Percentiles rank a stretch among this genome's conserved stretches.
Conservation (phyloP, 1,140 invertebrate genomes). For the Hyphantria cunea region DNA sequence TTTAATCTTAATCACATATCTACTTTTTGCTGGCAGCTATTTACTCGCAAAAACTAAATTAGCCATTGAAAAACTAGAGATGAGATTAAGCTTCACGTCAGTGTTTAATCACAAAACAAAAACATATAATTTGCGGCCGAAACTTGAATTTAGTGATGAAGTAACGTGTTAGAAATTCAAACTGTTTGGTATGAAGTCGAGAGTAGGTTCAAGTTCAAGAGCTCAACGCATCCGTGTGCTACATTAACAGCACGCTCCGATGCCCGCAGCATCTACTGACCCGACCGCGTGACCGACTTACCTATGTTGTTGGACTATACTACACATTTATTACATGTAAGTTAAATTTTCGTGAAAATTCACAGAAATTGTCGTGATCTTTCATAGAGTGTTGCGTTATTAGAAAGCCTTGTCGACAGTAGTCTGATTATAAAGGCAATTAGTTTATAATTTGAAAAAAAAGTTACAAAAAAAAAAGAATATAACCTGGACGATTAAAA, state of each 20-base stretch:
- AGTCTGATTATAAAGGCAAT: no score
- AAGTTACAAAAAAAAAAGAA: no score
- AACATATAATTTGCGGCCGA: conserved; percentile 4
- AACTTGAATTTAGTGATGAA: conserved; percentile 12
- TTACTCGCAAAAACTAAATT: conserved; percentile 7
- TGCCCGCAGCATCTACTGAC: conserved; percentile 32
- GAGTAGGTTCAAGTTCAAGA: conserved; percentile 32
- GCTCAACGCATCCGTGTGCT: conserved; percentile 13
- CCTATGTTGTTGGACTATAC: conserved; percentile 1
- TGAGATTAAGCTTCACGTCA: conserved; percentile 8
- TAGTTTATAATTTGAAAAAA: no score
- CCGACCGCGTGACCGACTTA: conserved; percentile 22
- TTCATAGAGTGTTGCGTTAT: no score
- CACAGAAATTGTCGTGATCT: background rate
- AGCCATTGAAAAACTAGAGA: conserved; percentile 8
- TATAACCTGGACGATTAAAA: no score
- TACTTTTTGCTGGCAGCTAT: conserved; percentile 13
- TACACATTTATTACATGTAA: background rate
- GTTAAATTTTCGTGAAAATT: background rate
- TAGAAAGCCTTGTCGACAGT: no score
- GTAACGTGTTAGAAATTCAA: conserved; percentile 14
- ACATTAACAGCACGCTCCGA: conserved; percentile 28
- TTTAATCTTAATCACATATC: background rate
- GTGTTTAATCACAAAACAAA: conserved; percentile 12
- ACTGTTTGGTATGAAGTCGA: conserved; percentile 8